Evolutionary conservation across 23 tunicate genomes (phyloP).

Genomic region (Trididemnum nubilum): DNA sequence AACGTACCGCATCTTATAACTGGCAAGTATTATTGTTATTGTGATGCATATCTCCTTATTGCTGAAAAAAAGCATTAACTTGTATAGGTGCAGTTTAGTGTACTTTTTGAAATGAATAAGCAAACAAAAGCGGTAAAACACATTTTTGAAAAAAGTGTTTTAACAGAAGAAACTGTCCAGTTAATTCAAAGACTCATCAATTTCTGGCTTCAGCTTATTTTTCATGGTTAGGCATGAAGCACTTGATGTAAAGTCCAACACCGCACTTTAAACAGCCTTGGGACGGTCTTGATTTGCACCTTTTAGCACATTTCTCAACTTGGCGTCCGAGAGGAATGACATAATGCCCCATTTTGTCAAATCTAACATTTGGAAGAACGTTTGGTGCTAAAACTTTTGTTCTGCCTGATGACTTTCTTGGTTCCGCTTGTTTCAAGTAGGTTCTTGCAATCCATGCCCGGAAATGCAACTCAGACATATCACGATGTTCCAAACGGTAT

Average conservation of each 20-base stretch:
- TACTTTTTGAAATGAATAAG: no score
- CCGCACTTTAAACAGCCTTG: neutral
- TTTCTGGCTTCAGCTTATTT: no score
- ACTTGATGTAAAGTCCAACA: neutral
- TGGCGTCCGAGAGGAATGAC: neutral
- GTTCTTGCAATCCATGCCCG: slow-evolving; percentile 17
- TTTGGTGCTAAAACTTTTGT: neutral
- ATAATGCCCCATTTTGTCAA: neutral
- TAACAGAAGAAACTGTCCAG: neutral
- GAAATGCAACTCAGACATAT: neutral
- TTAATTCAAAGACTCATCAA: neutral
- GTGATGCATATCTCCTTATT: no score
- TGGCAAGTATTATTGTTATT: no score
- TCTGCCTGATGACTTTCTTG: neutral
- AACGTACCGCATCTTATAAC: no score
- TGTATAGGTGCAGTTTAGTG: no score
- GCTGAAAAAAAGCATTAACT: no score
- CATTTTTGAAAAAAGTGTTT: neutral
- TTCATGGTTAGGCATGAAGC: slow-evolving; percentile 6
- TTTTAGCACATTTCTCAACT: neutral
- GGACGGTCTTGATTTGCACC: slow-evolving; percentile 16
- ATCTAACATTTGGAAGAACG: slow-evolving; percentile 1
- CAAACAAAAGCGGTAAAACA: neutral
- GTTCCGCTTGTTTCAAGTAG: neutral
- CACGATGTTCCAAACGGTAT: slow-evolving; percentile 8